Evolutionary conservation across 2,888 invertebrate species (phyloP), one percentile per base, ranked within the genome.

Genomic region (Eilema depressum): DNA sequence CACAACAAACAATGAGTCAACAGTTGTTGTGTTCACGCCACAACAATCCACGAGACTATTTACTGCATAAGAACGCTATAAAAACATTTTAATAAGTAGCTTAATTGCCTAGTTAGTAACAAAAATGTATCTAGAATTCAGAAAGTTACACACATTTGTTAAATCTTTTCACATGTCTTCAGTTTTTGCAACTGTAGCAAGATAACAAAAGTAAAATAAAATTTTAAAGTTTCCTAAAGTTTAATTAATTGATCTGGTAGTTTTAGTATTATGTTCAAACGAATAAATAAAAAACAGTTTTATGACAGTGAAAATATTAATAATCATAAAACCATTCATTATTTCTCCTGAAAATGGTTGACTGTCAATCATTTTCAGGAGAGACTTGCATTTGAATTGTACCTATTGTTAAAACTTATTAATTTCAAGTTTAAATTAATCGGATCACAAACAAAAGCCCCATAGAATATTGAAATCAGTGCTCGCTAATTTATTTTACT

Each of bases 1-100:
- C 86, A 87, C 73, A 81, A 77, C 78, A 83, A 82, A 86, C 81
- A 81, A 78, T 77, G 76, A 79, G 80, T 78, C 82, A 85, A 86
- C 84, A 82, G 73, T 81, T 75, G 80, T 77, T 78, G 74, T 77
- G 67, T 79, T 82, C 67, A 64, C 75, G 69, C 78, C 71, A 75
- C 76, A 75, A 72, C 73, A 75, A 78, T 78, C 74, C 73, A 73
- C 75, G 74, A 75, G 72, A 71, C 70, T 74, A 72, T 68, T 75
- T 69, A 74, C 72, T 33, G 53, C 30, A 30, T 8, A 53, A 28
- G n/a, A 56, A 30, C 11, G 28, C 28, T 64, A n/a, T 14, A 14
- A 26, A 28, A 53, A 7, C 30, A n/a, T 56, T 26, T 65, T 65
- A 10, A 0, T 53, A n/a, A n/a, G 53, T 53, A 53, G 8, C n/a